Base-by-base conservation (phyloP, 2,113 vertebrate species). In the Gymnobelideus leadbeateri region DNA sequence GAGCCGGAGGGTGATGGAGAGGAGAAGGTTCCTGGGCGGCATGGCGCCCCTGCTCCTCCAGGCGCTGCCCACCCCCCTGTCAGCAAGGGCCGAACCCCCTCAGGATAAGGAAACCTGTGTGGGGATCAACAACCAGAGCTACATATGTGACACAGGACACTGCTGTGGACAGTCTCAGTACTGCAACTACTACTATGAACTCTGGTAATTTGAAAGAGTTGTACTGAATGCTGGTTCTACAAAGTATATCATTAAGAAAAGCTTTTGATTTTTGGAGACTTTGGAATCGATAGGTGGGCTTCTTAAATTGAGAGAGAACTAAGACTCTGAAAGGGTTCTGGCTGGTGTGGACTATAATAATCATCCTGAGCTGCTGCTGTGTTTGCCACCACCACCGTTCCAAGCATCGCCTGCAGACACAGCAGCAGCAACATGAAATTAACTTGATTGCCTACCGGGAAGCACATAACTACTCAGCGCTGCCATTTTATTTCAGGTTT, bases 131-230 rank as follows among this genome's bases (percentile, higher is more conserved):
- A 99, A 99, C 98, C 99, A 99, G 98, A 99, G 99, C 98, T 99
- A 99, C 98, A 98, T 98, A 98, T 99, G 99, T 98, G 99, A 99
- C 98, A 99, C 99, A 16, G 99, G 99, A 96, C 99, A 99, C 98
- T 99, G 99, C 99, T 99, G 99, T 96, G 99, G 99, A 98, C 99
- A 99, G 97, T 99, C 99, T 93, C 99, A 99, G 98, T 99, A 99
- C 98, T 99, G 99, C 99, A 99, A 99, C 98, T 99, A 99, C 99
- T 99, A 99, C 99, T 99, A 99, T 97, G 99, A 99, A 97, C 99
- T 99, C 95, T 99, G 99, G 99, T 99, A n/a, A n/a, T 84, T 84
- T 84, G 68, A 43, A 43, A 84, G 37, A 84, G 68, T 84, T 84
- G n/a, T n/a, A 43, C n/a, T 43, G n/a, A 43, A 23, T 84, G 7